These are phyloP conservation scores for Trichopoda pennipes DNA, from an alignment of 2,888 invertebrate species.

Conservation along the genomic window DNA sequence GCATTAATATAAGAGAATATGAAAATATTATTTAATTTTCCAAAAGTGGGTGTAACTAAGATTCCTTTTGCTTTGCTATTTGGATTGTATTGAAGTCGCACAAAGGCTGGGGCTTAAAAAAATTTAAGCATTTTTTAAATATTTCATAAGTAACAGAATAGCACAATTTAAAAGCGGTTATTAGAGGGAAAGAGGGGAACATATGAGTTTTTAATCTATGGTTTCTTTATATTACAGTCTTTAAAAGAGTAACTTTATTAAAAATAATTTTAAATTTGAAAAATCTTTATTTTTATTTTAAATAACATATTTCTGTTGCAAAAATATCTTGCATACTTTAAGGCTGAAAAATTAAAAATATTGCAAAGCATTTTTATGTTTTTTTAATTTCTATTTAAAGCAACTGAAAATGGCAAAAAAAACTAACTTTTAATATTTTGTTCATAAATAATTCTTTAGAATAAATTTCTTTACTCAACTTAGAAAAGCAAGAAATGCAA, in stretches of 20 bases:
- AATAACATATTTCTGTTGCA: not conserved
- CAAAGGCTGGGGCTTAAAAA: too few relatives aligned
- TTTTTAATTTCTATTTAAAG: too few relatives aligned
- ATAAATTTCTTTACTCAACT: not conserved
- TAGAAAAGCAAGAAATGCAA: not conserved
- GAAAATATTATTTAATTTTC: not conserved
- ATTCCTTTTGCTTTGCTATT: not conserved
- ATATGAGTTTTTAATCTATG: too few relatives aligned
- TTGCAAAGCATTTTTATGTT: not conserved
- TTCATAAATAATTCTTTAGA: not conserved
- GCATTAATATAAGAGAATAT: not conserved
- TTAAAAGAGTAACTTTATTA: too few relatives aligned
- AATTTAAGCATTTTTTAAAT: too few relatives aligned
- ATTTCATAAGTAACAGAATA: too few relatives aligned
- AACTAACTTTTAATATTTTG: not conserved
- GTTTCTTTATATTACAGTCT: too few relatives aligned
- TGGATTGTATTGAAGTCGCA: not conserved
- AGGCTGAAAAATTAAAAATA: not conserved
- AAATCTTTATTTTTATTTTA: not conserved
- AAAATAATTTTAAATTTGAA: too few relatives aligned
- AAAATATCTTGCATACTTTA: constrained; percentile 1
- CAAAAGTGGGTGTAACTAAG: constrained; percentile 3
- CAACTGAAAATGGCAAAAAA: not conserved
- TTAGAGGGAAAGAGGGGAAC: not conserved
- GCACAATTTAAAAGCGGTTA: too few relatives aligned